Conservation (phyloP, 2,113 vertebrate species). For the Tetraodon nigroviridis region DNA sequence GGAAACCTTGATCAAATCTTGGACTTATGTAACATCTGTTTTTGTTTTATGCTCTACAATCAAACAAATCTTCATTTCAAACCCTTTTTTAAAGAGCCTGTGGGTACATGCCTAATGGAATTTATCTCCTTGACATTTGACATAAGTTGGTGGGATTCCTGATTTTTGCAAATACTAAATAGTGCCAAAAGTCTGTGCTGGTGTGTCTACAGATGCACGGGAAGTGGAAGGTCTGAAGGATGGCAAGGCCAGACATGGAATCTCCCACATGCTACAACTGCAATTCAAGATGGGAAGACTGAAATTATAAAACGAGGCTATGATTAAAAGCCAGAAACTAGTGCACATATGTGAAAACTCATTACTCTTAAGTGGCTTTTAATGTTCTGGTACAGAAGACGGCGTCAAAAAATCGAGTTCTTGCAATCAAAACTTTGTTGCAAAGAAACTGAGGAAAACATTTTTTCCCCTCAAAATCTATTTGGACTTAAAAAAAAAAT, state of each 20-base stretch:
- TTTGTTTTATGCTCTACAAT: background rate
- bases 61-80: background rate
- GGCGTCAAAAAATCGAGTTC: background rate
- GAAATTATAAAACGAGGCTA: constrained; percentile 35
- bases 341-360: constrained; percentile 31
- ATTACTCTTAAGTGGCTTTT: constrained; percentile 33
- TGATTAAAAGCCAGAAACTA: constrained; percentile 31
- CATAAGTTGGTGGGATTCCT: constrained; percentile 30
- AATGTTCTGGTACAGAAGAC: constrained; percentile 3
- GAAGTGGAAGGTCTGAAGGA: background rate
- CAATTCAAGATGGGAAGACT: constrained; percentile 38
- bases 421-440: too few relatives aligned
- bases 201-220: constrained; percentile 12
- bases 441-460: too few relatives aligned
- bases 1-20: too few relatives aligned
- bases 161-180: constrained; percentile 41
- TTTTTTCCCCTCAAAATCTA: too few relatives aligned
- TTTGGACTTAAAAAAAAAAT: too few relatives aligned
- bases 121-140: constrained; percentile 42
- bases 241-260: constrained; percentile 13
- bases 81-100: background rate
- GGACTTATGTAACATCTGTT: too few relatives aligned
- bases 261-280: constrained; percentile 28
- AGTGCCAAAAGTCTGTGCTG: constrained; percentile 21
- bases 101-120: constrained; percentile 4